Conservation (phyloP, 2,888 invertebrate species). For the Eupithecia inturbata region DNA sequence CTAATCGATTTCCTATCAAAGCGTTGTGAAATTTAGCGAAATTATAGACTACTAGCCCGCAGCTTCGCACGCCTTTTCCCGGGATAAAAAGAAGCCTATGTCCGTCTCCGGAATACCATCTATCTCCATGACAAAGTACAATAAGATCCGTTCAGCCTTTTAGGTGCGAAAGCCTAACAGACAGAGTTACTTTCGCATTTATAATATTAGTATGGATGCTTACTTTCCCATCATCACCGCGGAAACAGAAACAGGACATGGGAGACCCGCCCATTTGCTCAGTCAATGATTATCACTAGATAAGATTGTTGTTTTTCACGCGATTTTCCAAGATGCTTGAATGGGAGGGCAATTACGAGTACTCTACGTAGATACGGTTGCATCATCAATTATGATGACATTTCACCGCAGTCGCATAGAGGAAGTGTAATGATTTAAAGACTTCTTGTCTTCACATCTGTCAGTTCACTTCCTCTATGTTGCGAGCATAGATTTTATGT, state of each 20-base stretch:
- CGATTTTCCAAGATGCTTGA: conserved; percentile 45
- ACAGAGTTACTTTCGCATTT: no score
- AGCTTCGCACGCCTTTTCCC: no score
- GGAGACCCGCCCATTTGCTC: conserved; percentile 56
- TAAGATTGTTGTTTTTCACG: conserved; percentile 51
- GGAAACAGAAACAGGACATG: conserved; percentile 61
- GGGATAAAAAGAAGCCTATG: no score
- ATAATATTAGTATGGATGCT: background rate
- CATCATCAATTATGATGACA: background rate
- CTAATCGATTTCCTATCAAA: background rate
- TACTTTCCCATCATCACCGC: conserved; percentile 34
- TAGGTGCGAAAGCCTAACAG: no score
- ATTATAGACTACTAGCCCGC: no score
- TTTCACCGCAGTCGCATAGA: background rate
- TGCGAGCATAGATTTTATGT: no score
- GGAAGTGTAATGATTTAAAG: background rate
- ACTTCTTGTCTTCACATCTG: background rate
- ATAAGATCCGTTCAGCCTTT: no score
- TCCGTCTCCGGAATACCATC: no score
- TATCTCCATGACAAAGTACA: no score
- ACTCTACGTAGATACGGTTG: background rate
- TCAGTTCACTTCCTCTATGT: background rate
- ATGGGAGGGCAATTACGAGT: conserved; percentile 43
- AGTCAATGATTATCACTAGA: conserved; percentile 49
- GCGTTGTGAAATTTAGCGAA: no score